phyloP scores from a whole-genome alignment of 2,888 invertebrate species.

The Xestoiulus laeticollis region DNA sequence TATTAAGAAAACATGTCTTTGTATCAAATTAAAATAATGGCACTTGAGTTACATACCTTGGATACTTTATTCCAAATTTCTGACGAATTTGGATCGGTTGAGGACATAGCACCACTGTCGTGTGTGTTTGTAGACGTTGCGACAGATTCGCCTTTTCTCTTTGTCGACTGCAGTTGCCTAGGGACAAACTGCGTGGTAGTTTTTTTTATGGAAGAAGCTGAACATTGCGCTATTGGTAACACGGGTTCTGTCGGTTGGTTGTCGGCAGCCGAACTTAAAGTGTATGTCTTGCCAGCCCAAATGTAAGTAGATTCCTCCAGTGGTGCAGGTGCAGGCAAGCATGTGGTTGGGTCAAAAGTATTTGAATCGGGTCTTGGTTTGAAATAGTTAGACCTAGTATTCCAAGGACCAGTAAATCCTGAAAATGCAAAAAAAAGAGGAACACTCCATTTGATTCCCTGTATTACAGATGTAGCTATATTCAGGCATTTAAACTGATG shows the following conservation, averaged over 20 bases:
- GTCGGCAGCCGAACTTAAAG: constrained; percentile 67
- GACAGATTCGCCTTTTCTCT: background rate
- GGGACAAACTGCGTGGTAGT: background rate
- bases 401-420: constrained; percentile 42
- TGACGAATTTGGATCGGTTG: background rate
- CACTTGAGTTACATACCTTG: background rate
- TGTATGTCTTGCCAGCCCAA: constrained; percentile 56
- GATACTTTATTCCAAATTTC: constrained; percentile 14
- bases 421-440: background rate
- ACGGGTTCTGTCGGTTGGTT: background rate
- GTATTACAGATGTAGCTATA: too few species aligned
- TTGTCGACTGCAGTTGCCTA: background rate
- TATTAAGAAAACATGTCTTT: too few species aligned
- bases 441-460: too few species aligned
- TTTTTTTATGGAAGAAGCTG: background rate
- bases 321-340: constrained; percentile 2
- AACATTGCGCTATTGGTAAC: background rate
- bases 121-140: background rate
- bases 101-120: background rate
- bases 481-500: too few species aligned
- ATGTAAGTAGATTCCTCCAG: constrained; percentile 53
- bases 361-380: background rate
- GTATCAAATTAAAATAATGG: too few species aligned
- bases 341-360: background rate
- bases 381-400: background rate